Evolutionary conservation across 2,797 vertebrate species (phyloP), one percentile per base, ranked within the genome.

Genomic region (Chloroceryle amazona): DNA sequence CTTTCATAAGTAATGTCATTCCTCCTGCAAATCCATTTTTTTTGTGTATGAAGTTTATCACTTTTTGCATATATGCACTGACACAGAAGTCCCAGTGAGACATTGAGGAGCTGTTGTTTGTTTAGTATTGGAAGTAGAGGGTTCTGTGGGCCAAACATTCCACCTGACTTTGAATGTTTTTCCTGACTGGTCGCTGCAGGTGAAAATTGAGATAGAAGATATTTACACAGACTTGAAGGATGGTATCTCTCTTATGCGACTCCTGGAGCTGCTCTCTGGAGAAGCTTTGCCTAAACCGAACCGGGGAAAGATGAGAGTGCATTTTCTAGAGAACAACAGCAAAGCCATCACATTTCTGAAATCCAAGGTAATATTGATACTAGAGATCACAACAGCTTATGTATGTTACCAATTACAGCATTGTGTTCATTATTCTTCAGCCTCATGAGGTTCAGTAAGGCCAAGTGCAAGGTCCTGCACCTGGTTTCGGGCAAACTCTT

Each of bases 281-380:
- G 98, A 98, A 74, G 82, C 81, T 62, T 96, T 99, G 89, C 98
- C 98, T 13, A 97, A 86, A 3, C 99, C 99, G 2, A 99, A 97
- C 96, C 92, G 78, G 21, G 98, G 98, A 39, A 98, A 70, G 22
- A 97, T 99, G 91, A 98, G 99, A 3, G 98, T 99, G 31, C 98
- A 99, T 98, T 99, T 98, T 89, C 97, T 99, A 74, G 99, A 99
- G 95, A 99, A 99, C 98, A 99, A 99, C 97, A 98, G 98, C 98
- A 98, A 98, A 73, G 99, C 99, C 61, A 99, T 99, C 84, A 97
- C 95, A 70, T 99, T 99, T 97, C 98, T 99, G 75, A 99, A 98
- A 96, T 98, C 98, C 87, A 99, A 99, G 98, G 99, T 98, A 73
- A 60, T 76, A 28, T 4, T 60, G 14, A 6, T 44, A 61, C 39